phyloP scores from a whole-genome alignment of 2,797 vertebrate species.

The Lithobates pipiens region DNA sequence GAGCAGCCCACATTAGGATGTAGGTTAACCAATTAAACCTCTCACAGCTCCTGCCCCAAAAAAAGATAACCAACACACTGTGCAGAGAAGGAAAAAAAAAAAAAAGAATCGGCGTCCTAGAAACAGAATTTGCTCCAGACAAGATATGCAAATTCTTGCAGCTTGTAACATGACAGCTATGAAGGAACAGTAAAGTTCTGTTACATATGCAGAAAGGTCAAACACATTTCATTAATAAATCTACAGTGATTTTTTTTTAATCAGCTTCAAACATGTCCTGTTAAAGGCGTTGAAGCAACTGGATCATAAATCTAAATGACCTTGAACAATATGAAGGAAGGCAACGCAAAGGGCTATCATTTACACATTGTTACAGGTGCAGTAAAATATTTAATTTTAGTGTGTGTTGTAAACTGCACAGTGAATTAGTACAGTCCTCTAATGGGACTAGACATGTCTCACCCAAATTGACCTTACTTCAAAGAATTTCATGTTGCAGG shows the following conservation, averaged over 20 bases:
- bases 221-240: constrained; percentile 83
- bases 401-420: constrained; percentile 40
- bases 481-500: not conserved
- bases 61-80: constrained; percentile 67
- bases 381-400: constrained; percentile 75
- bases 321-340: constrained; percentile 92
- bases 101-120: constrained; percentile 44
- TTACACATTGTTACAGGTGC: constrained; percentile 86
- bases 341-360: constrained; percentile 90
- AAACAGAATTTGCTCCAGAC: constrained; percentile 23
- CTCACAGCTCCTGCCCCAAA: constrained; percentile 74
- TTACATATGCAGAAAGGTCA: constrained; percentile 82
- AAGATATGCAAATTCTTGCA: constrained; percentile 32
- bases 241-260: constrained; percentile 82
- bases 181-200: constrained; percentile 55
- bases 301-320: constrained; percentile 92
- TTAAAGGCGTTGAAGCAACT: constrained; percentile 87
- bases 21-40: constrained; percentile 95
- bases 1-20: constrained; percentile 95
- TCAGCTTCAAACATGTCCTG: constrained; percentile 85
- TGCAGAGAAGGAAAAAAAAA: constrained; percentile 57
- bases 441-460: not conserved
- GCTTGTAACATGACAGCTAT: constrained; percentile 52
- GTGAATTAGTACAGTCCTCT: constrained; percentile 22
- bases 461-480: constrained; percentile 23